Conservation (phyloP, 2,888 invertebrate species). For the Andrena bucephala region DNA sequence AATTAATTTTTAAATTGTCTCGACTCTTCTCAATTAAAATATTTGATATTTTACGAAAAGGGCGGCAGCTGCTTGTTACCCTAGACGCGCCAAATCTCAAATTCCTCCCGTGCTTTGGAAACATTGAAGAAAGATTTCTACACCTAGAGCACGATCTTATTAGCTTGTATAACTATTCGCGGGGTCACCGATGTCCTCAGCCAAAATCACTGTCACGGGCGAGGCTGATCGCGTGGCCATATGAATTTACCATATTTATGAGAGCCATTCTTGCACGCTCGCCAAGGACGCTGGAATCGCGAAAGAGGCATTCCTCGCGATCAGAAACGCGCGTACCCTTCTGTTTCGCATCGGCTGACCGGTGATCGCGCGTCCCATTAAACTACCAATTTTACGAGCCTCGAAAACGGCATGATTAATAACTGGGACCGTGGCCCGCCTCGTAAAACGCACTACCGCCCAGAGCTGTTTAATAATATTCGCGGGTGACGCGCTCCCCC, state of each 20-base stretch:
- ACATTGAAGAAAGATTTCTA: no score
- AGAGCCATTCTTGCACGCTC: not conserved
- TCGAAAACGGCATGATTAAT: constrained; percentile 75
- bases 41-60: no score
- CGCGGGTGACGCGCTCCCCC: constrained; percentile 55
- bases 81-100: no score
- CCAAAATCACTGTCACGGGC: no score
- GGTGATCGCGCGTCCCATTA: constrained; percentile 71
- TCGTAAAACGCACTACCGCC: constrained; percentile 51
- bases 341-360: constrained; percentile 72
- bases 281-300: not conserved
- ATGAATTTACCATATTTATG: not conserved
- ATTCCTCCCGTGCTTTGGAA: no score
- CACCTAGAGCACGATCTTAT: no score
- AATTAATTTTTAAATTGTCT: no score
- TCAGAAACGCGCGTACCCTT: not conserved
- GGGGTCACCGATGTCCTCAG: no score
- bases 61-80: no score
- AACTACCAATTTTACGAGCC: constrained; percentile 67
- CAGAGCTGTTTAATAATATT: constrained; percentile 44
- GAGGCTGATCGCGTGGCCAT: not conserved
- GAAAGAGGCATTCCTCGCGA: no score
- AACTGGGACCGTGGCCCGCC: constrained; percentile 69
- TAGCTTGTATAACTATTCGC: no score
- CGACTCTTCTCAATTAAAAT: no score